Percentiles rank a stretch among this genome's conserved stretches.
phyloP scores from a whole-genome alignment of 2,797 vertebrate genomes.

The Thunnus albacares region DNA sequence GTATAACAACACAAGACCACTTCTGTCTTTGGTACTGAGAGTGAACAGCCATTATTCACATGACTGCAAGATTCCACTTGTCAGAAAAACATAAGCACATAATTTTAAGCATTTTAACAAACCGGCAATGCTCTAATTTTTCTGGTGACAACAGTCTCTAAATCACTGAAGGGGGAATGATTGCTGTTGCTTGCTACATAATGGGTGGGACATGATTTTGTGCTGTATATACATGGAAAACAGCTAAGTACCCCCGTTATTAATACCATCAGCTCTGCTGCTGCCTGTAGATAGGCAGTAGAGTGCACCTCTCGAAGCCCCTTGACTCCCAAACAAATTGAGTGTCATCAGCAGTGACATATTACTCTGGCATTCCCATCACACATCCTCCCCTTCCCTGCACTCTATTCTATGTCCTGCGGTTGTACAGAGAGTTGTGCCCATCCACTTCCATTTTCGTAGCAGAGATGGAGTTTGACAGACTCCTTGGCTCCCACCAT shows the following conservation, averaged over 20 bases:
- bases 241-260: slow-evolving; percentile 44
- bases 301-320: slow-evolving; percentile 58
- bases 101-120: background rate
- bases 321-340: slow-evolving; percentile 69
- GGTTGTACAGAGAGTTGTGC: slow-evolving; percentile 50
- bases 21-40: too few relatives aligned
- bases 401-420: slow-evolving; percentile 46
- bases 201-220: slow-evolving; percentile 13
- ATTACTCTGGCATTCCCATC: slow-evolving; percentile 65
- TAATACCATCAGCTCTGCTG: slow-evolving; percentile 52
- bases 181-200: slow-evolving; percentile 21
- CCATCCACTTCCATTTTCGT: slow-evolving; percentile 58
- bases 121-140: slow-evolving; percentile 8
- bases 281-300: slow-evolving; percentile 23
- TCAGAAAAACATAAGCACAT: slow-evolving; percentile 13
- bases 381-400: slow-evolving; percentile 32
- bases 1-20: background rate
- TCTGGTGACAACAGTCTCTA: slow-evolving; percentile 20
- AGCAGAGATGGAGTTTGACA: slow-evolving; percentile 75
- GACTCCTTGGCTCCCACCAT: slow-evolving; percentile 57
- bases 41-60: too few relatives aligned
- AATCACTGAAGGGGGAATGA: slow-evolving; percentile 35
- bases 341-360: slow-evolving; percentile 72
- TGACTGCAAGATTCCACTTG: too few relatives aligned
- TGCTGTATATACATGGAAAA: slow-evolving; percentile 25